Percentiles rank a stretch among this genome's conserved stretches.
These are phyloP conservation scores for Nannospalax galili DNA, from an alignment of 2,113 vertebrate species.

Conservation along the genomic window DNA sequence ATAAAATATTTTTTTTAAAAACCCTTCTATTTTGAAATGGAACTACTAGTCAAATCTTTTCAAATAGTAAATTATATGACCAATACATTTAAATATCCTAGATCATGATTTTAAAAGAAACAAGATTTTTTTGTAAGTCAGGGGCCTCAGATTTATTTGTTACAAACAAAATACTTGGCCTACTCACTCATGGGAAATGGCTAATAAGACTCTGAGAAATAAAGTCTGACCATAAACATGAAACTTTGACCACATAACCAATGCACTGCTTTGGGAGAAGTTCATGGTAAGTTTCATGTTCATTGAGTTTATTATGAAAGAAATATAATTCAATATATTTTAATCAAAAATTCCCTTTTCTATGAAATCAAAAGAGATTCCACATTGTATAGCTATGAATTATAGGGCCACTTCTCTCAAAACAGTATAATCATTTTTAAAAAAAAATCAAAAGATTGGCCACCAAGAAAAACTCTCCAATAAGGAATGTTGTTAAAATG, in stretches of 20 bases:
- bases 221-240: neutral
- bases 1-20: conserved; percentile 4
- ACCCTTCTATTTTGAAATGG: neutral
- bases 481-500: conserved; percentile 76
- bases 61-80: neutral
- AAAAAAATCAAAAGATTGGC: conserved; percentile 2
- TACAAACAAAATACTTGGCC: neutral
- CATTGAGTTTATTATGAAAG: neutral
- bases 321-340: conserved; percentile 50
- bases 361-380: neutral
- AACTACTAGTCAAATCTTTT: neutral
- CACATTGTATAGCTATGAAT: neutral
- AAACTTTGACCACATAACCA: neutral
- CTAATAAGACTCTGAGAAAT: neutral
- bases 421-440: conserved; percentile 42
- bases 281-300: neutral
- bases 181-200: neutral
- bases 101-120: neutral
- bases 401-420: neutral
- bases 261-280: neutral
- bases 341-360: conserved; percentile 61
- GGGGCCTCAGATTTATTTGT: conserved; percentile 7
- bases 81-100: neutral
- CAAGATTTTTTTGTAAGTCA: neutral
- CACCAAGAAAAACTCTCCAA: conserved; percentile 59